Conservation (phyloP, 2,797 vertebrate genomes). For the Fratercula arctica region DNA sequence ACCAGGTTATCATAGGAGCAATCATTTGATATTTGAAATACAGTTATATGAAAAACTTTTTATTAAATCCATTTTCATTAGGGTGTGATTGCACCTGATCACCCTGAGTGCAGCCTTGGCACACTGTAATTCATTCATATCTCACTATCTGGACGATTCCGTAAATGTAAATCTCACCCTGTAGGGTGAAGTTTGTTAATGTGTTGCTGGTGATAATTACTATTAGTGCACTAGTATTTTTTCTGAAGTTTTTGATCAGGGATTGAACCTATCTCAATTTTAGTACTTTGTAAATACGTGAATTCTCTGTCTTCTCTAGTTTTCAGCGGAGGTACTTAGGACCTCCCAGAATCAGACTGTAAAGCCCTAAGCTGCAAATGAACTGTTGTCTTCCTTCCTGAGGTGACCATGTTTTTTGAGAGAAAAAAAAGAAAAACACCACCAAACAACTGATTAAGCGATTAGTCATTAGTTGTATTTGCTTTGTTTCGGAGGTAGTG, state of each 20-base stretch:
- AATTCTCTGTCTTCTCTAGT: not conserved
- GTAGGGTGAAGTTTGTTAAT: not conserved
- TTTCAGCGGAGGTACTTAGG: not conserved
- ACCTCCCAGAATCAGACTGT: not conserved
- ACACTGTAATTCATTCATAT: not conserved
- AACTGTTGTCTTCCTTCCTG: slow-evolving; percentile 65
- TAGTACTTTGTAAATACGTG: not conserved
- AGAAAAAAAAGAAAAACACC: not conserved
- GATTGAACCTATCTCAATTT: not conserved
- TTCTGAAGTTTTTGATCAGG: not conserved
- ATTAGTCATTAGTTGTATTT: slow-evolving; percentile 46
- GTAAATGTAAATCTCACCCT: not conserved
- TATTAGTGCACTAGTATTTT: not conserved
- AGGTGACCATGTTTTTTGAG: slow-evolving; percentile 1
- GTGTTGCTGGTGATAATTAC: not conserved
- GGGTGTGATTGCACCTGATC: not conserved
- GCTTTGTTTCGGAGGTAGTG: slow-evolving; percentile 22
- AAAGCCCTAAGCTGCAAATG: not conserved
- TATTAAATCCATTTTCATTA: not conserved
- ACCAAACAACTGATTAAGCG: not conserved
- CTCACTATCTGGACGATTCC: not conserved
- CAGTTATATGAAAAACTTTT: not conserved
- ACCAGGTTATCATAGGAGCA: not conserved
- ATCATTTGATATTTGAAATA: not conserved
- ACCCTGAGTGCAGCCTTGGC: not conserved